Evolutionary conservation across 2,888 invertebrate species (phyloP), one percentile per base, ranked within the genome.

Genomic region (Caenorhabditis macrosperma): DNA sequence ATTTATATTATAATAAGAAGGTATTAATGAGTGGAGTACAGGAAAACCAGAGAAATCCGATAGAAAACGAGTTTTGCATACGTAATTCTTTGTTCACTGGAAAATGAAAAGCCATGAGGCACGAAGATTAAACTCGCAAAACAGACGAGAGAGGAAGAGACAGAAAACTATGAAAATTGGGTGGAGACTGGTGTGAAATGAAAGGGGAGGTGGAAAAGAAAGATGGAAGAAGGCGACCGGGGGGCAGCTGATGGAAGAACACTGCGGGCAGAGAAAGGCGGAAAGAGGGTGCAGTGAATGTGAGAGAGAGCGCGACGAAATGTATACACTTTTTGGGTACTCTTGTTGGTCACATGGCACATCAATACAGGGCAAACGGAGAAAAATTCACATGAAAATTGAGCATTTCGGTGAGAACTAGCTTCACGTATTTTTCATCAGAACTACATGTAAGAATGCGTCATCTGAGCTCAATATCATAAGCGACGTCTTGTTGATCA

Each of bases 401-500:
- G 38, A n/a, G n/a, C 12, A 38, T 38, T 7, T 5, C 5, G 12
- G 15, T 2, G 44, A 44, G 20, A 17, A 44, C 17, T 17, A 10
- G 38, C 38, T 9, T 5, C 12, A 12, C 9, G 15, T 38, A 3
- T 38, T 12, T 38, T 38, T 3, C 15, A 6, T 38, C 38, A 38
- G n/a, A 38, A 38, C 38, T 38, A 38, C 38, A 38, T 9, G 38
- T 3, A 15, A 9, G 7, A 17, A 44, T 41, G 38, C 35, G n/a
- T n/a, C 46, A 72, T 44, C 59, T 15, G 7, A 79, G 20, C n/a
- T 79, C 79, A 41, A 79, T 64, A 35, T 64, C 69, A 54, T 60
- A 79, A 4, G 79, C 79, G 10, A 79, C 79, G 38, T 74, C 57
- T 50, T 79, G 79, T 24, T 69, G 52, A 33, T 75, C 59, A 0